A percentile compares a stretch with the other conserved stretches of the same genome.
These are phyloP conservation scores for Acronicta leporina DNA, from an alignment of 2,888 invertebrate genomes.

Conservation along the genomic window DNA sequence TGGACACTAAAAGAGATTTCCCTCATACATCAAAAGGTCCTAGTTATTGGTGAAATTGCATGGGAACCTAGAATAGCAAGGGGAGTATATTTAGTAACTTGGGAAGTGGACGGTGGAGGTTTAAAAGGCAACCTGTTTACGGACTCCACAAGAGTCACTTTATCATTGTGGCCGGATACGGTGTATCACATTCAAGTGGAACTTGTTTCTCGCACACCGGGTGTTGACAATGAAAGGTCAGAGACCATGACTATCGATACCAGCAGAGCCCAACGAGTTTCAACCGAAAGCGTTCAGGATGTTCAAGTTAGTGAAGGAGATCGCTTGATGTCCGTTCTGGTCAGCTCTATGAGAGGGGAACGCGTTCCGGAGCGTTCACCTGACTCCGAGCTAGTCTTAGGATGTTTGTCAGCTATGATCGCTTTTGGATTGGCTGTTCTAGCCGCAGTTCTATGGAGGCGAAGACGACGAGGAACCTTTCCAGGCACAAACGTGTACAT, in stretches of 20 bases:
- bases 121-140: constrained; percentile 95
- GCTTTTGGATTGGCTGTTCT: constrained; percentile 85
- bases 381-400: constrained; percentile 89
- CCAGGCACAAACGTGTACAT: constrained; percentile 90
- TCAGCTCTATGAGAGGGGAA: constrained; percentile 90
- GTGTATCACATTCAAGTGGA: constrained; percentile 94
- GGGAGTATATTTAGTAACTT: constrained; percentile 93
- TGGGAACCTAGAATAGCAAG: constrained; percentile 92
- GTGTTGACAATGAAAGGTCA: constrained; percentile 90
- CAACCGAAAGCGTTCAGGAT: constrained; percentile 91
- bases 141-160: constrained; percentile 93
- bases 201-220: constrained; percentile 89
- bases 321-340: constrained; percentile 90
- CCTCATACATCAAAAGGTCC: constrained; percentile 92
- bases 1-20: constrained; percentile 92
- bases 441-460: constrained; percentile 88
- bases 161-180: constrained; percentile 94
- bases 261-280: constrained; percentile 90
- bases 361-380: constrained; percentile 85
- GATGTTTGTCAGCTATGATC: constrained; percentile 89
- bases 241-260: constrained; percentile 91
- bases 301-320: constrained; percentile 89
- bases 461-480: constrained; percentile 87
- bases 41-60: constrained; percentile 92
- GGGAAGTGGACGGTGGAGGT: constrained; percentile 95